Evolutionary conservation across 2,797 vertebrate genomes (phyloP).

Genomic region (Halcyon leucocephala): DNA sequence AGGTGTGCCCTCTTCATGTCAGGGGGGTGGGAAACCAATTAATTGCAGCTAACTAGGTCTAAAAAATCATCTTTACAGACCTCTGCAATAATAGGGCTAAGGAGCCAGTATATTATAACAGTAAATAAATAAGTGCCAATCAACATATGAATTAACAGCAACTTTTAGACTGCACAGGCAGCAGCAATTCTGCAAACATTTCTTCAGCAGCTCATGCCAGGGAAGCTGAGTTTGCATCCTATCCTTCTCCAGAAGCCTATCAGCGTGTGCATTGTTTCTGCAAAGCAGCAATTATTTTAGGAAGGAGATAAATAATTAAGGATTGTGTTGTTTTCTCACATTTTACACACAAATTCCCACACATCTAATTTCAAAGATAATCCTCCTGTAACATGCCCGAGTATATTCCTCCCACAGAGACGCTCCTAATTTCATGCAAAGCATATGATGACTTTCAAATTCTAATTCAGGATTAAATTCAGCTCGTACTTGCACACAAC

Average conservation of each 20-base stretch:
- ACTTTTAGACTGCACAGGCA: neutral
- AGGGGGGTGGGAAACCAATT: neutral
- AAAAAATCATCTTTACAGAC: neutral
- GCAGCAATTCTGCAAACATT: neutral
- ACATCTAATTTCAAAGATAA: neutral
- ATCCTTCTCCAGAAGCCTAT: neutral
- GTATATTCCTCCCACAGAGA: accelerated
- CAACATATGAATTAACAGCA: neutral
- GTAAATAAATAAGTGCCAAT: neutral
- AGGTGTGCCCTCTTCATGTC: neutral
- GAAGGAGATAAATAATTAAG: neutral
- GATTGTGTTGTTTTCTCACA: neutral
- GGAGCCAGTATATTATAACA: neutral
- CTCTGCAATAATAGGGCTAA: neutral
- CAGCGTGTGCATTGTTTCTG: neutral
- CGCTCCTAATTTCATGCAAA: neutral
- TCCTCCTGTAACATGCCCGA: too few species aligned
- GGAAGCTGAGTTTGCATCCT: neutral
- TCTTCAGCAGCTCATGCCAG: neutral
- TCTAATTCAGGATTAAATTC: neutral
- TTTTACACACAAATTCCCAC: neutral
- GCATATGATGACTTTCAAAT: neutral
- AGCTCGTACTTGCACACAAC: slow-evolving; percentile 91
- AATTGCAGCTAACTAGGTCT: accelerated
- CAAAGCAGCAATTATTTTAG: neutral